Base-by-base conservation (phyloP, 1,140 invertebrate species). In the Aethina tumida region DNA sequence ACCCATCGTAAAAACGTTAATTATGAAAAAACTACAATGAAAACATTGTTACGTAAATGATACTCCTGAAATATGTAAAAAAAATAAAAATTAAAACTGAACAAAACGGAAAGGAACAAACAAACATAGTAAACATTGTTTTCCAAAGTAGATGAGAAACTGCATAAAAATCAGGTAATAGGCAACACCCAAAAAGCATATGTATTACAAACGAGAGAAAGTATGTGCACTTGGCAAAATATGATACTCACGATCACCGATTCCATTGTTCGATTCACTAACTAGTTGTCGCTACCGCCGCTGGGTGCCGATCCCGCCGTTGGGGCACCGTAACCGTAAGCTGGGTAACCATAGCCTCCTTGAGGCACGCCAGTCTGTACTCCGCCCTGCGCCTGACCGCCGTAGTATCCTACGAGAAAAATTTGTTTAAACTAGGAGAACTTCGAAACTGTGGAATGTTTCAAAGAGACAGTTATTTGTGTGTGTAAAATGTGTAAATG, bases 331-430 rank as follows among this genome's bases (percentile, higher is more conserved):
- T 59, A 59, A 13, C 52, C 50, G 38, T 59, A 59, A 22, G 41
- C 39, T 8, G 57, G 50, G 37, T 54, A 59, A 20, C 52, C 50
- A 24, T 59, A 59, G 8, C 53, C 52, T 20, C 50, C 49, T 47
- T 56, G 57, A 4, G 51, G 50, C 9, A 49, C 44, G 22, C 37
- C 49, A 13, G 48, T 49, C 4, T 51, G 41, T 7, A 53, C 50
- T n/a, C 45, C 39, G 18, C 44, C 44, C 39, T 53, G 53, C 2
- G 46, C 35, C 39, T 58, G 57, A n/a, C 40, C 53, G 12, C 53
- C 57, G 39, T 59, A 59, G 41, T 59, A 59, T 26, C 52, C 55
- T 50, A 27, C 16, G 18, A 8, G 20, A 47, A 43, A 34, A 34
- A 25, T 21, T 30, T 27, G 20, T 21, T 29, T 26, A 31, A 41